Evolutionary conservation across 2,113 vertebrate genomes (phyloP), one percentile per base, ranked within the genome.

Genomic region (Danionella cerebrum): DNA sequence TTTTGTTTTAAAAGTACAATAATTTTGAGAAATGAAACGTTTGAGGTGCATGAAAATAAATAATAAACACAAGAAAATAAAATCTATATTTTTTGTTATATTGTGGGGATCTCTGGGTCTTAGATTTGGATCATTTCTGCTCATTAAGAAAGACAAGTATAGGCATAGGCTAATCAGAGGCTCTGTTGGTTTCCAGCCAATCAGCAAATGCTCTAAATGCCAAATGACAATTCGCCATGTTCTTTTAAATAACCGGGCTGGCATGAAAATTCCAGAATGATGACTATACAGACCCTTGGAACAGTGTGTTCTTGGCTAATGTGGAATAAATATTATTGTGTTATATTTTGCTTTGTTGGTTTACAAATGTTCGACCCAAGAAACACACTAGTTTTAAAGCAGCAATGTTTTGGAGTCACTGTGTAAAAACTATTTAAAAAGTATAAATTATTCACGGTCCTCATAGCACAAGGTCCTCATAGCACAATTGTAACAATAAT

Each of bases 71-170:
- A n/a, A n/a, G n/a, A n/a, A n/a, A n/a, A n/a, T n/a, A n/a, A n/a
- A n/a, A n/a, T n/a, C n/a, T n/a, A n/a, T n/a, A n/a, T n/a, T n/a
- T n/a, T 80, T 84, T 80, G 71, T 77, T 76, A 36, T 33, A 59
- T 71, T 70, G 79, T 80, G 74, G 72, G 78, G 70, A 68, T 78
- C 76, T 78, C 67, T 72, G 78, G 80, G 81, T 83, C 83, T 83
- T 69, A 75, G 69, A 74, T 65, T 67, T 77, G 69, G 67, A 76
- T 70, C 72, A 67, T 74, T 21, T 38, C 10, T 60, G 57, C 6
- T 25, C 45, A 52, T 59, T 72, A 63, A 77, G 62, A 65, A 74
- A 53, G n/a, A n/a, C 71, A 67, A 69, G 41, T 50, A 24, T 81
- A 82, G 80, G 78, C 69, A 14, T 65, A 71, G 57, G 58, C 58